Conservation (phyloP, 2,113 vertebrate species). For the Willisornis vidua region DNA sequence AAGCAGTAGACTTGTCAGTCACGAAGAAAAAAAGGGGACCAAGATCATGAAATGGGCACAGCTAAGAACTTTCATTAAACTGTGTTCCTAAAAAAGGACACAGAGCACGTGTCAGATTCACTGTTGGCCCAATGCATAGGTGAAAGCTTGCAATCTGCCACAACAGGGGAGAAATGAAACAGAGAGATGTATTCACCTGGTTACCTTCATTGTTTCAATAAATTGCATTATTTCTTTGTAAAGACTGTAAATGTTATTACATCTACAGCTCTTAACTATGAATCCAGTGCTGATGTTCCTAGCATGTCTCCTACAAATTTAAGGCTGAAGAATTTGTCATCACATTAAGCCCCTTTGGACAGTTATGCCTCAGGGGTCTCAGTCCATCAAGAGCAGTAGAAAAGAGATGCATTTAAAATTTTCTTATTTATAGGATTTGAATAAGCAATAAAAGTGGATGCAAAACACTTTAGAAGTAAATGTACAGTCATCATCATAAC, state of each 20-base stretch:
- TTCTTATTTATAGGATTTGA: slow-evolving; percentile 58
- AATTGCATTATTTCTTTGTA: slow-evolving; percentile 6
- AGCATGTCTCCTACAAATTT: background rate
- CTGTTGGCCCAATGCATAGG: background rate
- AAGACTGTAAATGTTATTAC: background rate
- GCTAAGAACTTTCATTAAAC: background rate
- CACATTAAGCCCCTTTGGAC: slow-evolving; percentile 9
- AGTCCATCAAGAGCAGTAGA: slow-evolving; percentile 44
- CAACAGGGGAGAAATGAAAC: background rate
- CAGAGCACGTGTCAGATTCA: background rate
- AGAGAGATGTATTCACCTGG: background rate
- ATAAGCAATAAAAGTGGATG: slow-evolving; percentile 41
- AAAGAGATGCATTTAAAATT: slow-evolving; percentile 43
- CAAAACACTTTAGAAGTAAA: slow-evolving; percentile 53
- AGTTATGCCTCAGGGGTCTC: slow-evolving; percentile 24
- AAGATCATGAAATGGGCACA: background rate
- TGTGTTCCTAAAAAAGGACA: background rate
- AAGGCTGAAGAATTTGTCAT: background rate
- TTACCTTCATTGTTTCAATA: slow-evolving; percentile 4
- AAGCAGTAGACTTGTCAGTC: background rate
- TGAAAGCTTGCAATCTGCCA: background rate
- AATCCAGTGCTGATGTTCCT: background rate
- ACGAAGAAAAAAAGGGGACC: background rate
- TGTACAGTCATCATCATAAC: slow-evolving; percentile 45
- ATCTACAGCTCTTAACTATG: background rate